Conservation (phyloP, 2,888 invertebrate species). For the Brachyptera risi region DNA sequence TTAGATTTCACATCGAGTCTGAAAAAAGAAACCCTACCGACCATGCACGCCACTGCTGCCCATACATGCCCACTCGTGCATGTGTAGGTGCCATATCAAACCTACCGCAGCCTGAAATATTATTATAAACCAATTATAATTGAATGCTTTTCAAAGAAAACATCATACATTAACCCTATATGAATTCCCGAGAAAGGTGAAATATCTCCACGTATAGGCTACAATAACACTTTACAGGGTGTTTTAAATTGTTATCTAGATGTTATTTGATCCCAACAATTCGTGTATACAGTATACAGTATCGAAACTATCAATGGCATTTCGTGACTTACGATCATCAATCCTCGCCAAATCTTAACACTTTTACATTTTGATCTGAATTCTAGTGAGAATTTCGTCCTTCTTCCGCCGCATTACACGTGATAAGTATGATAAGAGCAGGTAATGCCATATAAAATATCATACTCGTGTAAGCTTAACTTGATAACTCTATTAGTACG, state of each 20-base stretch:
- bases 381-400: not conserved
- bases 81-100: slow-evolving; percentile 11
- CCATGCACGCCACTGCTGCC: not conserved
- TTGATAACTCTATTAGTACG: slow-evolving; percentile 12
- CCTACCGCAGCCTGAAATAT: slow-evolving; percentile 7
- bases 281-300: no score
- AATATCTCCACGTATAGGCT: no score
- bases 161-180: no score
- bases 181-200: no score
- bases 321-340: not conserved
- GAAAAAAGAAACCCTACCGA: not conserved
- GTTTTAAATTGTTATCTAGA: no score
- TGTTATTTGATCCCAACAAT: no score
- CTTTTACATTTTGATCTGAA: not conserved
- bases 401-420: not conserved
- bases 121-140: not conserved
- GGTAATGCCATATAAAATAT: not conserved
- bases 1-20: not conserved
- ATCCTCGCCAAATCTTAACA: not conserved
- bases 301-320: not conserved
- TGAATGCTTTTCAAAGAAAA: not conserved
- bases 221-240: no score
- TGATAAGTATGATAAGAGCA: not conserved
- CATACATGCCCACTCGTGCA: slow-evolving; percentile 7
- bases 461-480: not conserved